Conservation (phyloP, 2,888 invertebrate species). For the Silvanus unidentatus region DNA sequence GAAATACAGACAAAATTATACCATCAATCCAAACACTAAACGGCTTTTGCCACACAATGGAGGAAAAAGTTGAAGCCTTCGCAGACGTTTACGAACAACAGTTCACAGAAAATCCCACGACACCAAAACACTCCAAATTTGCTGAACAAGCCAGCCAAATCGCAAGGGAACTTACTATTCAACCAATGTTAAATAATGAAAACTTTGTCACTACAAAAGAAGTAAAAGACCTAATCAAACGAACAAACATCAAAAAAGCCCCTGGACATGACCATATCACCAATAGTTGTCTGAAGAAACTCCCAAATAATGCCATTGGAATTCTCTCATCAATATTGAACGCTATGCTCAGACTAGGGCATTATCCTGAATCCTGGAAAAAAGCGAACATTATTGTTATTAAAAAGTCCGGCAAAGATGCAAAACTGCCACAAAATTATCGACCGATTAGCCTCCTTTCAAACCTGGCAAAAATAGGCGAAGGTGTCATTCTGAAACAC, state of each 20-base stretch:
- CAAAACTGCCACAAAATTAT: constrained; percentile 1
- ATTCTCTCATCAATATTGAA: neutral
- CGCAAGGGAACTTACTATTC: too few species aligned
- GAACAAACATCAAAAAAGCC: too few species aligned
- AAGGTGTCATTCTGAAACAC: constrained; percentile 2
- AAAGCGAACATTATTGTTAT: constrained; percentile 1
- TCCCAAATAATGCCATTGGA: neutral
- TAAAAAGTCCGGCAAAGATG: constrained; percentile 2
- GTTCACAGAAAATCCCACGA: constrained; percentile 1
- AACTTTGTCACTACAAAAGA: too few species aligned
- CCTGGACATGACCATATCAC: too few species aligned
- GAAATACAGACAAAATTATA: neutral
- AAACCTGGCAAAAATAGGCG: constrained; percentile 5
- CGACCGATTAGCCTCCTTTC: constrained; percentile 13
- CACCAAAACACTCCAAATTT: neutral
- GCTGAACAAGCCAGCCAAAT: too few species aligned
- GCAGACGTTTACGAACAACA: neutral
- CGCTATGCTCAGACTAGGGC: neutral
- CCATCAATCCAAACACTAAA: neutral
- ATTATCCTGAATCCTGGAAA: neutral
- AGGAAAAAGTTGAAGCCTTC: constrained; percentile 3
- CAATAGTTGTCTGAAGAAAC: neutral
- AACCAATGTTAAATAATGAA: too few species aligned
- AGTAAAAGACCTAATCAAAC: too few species aligned
- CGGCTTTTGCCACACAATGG: neutral